A percentile compares a stretch with the other conserved stretches of the same genome.
phyloP scores from a whole-genome alignment of 1,140 invertebrate genomes.

The Microplitis demolitor region DNA sequence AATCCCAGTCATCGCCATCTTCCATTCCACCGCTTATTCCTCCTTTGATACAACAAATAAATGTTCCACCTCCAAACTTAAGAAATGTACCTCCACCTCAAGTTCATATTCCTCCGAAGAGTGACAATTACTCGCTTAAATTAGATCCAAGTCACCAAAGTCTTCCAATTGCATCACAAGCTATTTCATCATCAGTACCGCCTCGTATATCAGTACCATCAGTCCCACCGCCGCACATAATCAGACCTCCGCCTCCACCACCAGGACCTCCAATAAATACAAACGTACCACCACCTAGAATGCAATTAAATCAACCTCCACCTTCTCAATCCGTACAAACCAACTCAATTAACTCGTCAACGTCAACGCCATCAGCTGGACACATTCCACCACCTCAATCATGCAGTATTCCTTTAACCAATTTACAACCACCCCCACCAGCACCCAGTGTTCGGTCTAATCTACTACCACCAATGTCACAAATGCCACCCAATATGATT shows the following conservation, averaged over 20 bases:
- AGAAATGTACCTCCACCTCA: slow-evolving; percentile 39
- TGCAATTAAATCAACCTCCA: neutral
- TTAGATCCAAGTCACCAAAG: slow-evolving; percentile 38
- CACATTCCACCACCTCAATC: slow-evolving; percentile 49
- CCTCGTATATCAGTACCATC: slow-evolving; percentile 52
- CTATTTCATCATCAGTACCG: slow-evolving; percentile 28
- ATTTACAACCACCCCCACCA: slow-evolving; percentile 52
- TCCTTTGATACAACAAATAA: slow-evolving; percentile 49
- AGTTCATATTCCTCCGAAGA: slow-evolving; percentile 48
- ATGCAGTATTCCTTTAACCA: slow-evolving; percentile 41
- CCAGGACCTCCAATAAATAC: slow-evolving; percentile 50
- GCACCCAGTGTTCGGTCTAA: slow-evolving; percentile 62
- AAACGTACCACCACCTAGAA: slow-evolving; percentile 51
- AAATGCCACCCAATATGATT: slow-evolving; percentile 54
- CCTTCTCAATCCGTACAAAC: slow-evolving; percentile 41
- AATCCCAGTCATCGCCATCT: slow-evolving; percentile 4
- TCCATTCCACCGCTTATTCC: slow-evolving; percentile 48
- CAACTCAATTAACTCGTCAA: slow-evolving; percentile 38
- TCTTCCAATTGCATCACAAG: too few species aligned
- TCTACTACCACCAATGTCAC: slow-evolving; percentile 50
- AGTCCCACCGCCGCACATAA: slow-evolving; percentile 52
- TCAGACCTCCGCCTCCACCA: slow-evolving; percentile 44
- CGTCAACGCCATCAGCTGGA: slow-evolving; percentile 40
- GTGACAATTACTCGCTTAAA: slow-evolving; percentile 36
- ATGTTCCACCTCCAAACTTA: slow-evolving; percentile 49